Conservation (phyloP, 2,113 vertebrate species). For the Pollachius pollachius region DNA sequence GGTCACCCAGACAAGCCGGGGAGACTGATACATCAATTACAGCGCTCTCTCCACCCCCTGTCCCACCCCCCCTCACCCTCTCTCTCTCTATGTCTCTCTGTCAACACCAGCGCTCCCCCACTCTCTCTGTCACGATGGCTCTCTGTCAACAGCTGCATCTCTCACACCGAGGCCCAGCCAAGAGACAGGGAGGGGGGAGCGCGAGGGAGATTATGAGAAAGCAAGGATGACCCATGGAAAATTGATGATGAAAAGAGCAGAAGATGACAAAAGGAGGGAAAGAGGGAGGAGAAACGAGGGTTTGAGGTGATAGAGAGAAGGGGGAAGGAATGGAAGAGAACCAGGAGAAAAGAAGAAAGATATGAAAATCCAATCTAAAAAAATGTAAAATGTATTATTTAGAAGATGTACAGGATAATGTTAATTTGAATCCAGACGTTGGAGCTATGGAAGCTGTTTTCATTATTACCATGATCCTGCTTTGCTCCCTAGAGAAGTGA, state of each 20-base stretch:
- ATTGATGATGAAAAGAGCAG: constrained; percentile 4
- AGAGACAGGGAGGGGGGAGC: constrained; percentile 22
- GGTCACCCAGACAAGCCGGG: constrained; percentile 1
- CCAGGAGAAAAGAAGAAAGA: too few species aligned
- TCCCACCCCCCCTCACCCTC: not conserved
- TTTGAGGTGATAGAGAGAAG: too few species aligned
- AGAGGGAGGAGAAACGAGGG: not conserved
- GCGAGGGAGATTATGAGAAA: constrained; percentile 2
- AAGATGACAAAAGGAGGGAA: constrained; percentile 1
- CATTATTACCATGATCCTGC: not conserved
- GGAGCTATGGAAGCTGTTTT: too few species aligned
- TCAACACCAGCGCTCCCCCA: not conserved
- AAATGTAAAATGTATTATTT: too few species aligned
- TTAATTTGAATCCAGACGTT: too few species aligned
- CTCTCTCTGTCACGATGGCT: constrained; percentile 35
- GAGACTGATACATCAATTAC: constrained; percentile 1
- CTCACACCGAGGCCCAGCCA: not conserved
- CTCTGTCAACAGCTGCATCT: constrained; percentile 48
- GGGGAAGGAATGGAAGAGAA: not conserved
- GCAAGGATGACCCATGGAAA: not conserved
- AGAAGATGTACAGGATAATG: too few species aligned
- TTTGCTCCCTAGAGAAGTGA: not conserved
- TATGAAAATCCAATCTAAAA: too few species aligned
- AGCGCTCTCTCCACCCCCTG: not conserved
- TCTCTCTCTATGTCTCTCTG: constrained; percentile 5